phyloP scores from a whole-genome alignment of 2,888 invertebrate species.

The Eupithecia subfuscata region DNA sequence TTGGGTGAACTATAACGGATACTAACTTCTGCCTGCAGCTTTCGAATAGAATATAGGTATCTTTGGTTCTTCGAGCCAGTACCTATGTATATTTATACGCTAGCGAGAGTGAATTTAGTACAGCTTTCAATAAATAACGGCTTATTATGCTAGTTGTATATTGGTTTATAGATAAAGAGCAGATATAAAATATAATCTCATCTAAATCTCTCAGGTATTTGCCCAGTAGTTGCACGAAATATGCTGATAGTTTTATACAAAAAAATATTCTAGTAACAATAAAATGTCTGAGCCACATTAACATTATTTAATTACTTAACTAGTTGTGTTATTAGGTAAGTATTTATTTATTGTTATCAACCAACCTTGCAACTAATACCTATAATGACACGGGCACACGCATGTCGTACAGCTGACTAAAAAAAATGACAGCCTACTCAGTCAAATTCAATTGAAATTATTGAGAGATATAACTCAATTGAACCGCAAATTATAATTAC shows the following conservation, averaged over 20 bases:
- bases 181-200: background rate
- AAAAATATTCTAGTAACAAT: background rate
- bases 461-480: slow-evolving; percentile 28
- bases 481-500: slow-evolving; percentile 31
- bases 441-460: slow-evolving; percentile 27
- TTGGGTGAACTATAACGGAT: background rate
- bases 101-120: background rate
- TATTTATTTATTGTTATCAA: background rate
- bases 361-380: background rate
- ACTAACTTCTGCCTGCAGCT: background rate
- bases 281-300: background rate
- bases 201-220: background rate
- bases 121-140: background rate
- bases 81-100: background rate
- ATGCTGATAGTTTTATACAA: background rate
- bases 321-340: background rate
- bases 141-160: background rate
- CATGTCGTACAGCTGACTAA: background rate
- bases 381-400: background rate
- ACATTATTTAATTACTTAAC: background rate
- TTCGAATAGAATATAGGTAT: background rate
- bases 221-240: background rate
- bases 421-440: slow-evolving; percentile 11
- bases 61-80: background rate
- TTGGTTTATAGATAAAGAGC: background rate